phyloP scores from a whole-genome alignment of 1,140 invertebrate species.

The Thaumatotibia leucotreta region DNA sequence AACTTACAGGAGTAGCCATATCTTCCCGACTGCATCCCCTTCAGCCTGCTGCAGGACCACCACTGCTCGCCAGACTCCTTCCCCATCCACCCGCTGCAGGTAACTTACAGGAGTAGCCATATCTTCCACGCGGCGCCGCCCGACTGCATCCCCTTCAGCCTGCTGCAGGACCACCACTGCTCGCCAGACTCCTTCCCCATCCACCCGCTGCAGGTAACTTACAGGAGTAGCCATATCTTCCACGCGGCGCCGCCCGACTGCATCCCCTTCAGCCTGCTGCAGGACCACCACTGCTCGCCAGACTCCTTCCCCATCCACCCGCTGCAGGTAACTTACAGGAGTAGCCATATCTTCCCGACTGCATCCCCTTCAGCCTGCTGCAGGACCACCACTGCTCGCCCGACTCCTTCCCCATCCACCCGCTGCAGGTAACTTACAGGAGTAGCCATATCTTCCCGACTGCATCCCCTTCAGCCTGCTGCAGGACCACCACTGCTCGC shows the following conservation, averaged over 20 bases:
- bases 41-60: constrained; percentile 93
- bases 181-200: constrained; percentile 82
- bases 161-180: constrained; percentile 94
- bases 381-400: constrained; percentile 93
- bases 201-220: constrained; percentile 77
- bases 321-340: constrained; percentile 77
- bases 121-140: no score
- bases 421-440: constrained; percentile 77
- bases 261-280: constrained; percentile 89
- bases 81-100: constrained; percentile 77
- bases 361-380: constrained; percentile 89
- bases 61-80: constrained; percentile 86
- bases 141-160: constrained; percentile 88
- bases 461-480: constrained; percentile 90
- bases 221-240: no score
- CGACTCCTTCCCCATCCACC: constrained; percentile 79
- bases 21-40: constrained; percentile 87
- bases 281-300: constrained; percentile 92
- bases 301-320: constrained; percentile 79
- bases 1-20: no score
- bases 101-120: no score
- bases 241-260: no score
- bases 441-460: no score
- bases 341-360: no score
- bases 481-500: constrained; percentile 92